phyloP scores from a whole-genome alignment of 2,888 invertebrate species.

The Penaeus monodon region DNA sequence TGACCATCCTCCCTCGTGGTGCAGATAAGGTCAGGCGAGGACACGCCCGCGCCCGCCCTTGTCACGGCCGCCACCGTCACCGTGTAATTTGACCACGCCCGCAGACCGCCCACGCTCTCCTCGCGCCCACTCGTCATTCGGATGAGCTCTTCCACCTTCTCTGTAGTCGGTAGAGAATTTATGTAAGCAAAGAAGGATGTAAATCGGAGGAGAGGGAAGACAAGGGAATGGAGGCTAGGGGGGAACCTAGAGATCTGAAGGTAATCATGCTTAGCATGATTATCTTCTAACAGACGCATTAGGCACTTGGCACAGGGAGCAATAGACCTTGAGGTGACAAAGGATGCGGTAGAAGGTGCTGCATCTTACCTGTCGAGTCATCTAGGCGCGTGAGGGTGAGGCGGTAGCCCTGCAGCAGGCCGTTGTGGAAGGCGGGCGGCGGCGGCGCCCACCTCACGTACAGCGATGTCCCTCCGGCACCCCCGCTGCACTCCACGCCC shows the following conservation, averaged over 20 bases:
- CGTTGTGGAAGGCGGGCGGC: conserved; percentile 38
- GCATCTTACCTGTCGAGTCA: conserved; percentile 73
- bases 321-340: too few species aligned
- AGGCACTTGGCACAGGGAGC: too few species aligned
- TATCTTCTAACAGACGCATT: too few species aligned
- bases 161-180: not conserved
- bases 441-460: conserved; percentile 83
- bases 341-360: too few species aligned
- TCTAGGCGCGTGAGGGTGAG: conserved; percentile 71
- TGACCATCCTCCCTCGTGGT: conserved; percentile 57
- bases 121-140: conserved; percentile 46
- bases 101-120: conserved; percentile 47
- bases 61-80: conserved; percentile 54
- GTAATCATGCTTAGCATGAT: too few species aligned
- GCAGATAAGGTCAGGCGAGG: conserved; percentile 44
- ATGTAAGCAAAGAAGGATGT: not conserved
- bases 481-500: conserved; percentile 78
- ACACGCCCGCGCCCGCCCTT: conserved; percentile 45
- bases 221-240: too few species aligned
- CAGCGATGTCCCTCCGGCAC: conserved; percentile 80
- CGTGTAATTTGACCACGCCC: conserved; percentile 57
- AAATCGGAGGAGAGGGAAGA: too few species aligned
- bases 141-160: conserved; percentile 43
- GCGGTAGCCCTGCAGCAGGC: conserved; percentile 46
- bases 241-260: too few species aligned